Evolutionary conservation across 2,113 vertebrate genomes (phyloP), one percentile per base, ranked within the genome.

Genomic region (Benthochromis sp.): DNA sequence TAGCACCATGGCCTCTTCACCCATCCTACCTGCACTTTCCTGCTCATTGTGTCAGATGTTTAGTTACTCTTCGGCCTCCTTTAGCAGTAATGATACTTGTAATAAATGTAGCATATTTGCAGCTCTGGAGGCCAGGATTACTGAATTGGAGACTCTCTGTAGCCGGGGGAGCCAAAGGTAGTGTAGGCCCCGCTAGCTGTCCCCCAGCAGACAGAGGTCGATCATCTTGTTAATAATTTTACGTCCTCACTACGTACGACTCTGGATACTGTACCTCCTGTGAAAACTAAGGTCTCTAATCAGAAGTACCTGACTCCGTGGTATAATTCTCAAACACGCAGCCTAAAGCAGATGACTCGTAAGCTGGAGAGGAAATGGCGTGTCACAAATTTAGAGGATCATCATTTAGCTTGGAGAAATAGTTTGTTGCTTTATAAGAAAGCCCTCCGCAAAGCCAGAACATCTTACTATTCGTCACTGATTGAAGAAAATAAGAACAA

Each of bases 381-480:
- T 50, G 47, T 19, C 16, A 50, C 47, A 50, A 8, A 50, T 8
- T 8, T 50, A 50, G 47, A 50, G 7, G 47, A 50, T 50, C 47
- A 50, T 17, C 47, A 17, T 17, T 50, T 50, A 50, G 47, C 47
- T 7, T 50, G 47, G 47, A 50, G 16, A 50, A 50, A 50, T 17
- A 50, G 47, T 17, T 50, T 17, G 45, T 0, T 50, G 45, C 7
- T 47, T 47, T 47, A 47, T 47, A 47, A 47, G 45, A 47, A 52
- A 47, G 45, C 45, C 16, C 14, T 47, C 45, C 7, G 0, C 16
- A 17, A 17, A 47, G 1, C 45, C 45, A 47, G 45, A 47, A 17
- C 45, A 47, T 0, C 45, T 47, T 47, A 17, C 16, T 47, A 47
- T 1, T 47, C 45, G 0, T 47, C 45, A 47, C 7, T 4, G 45